Conservation (phyloP, 2,888 invertebrate species). For the Cataglyphis altisquamis region DNA sequence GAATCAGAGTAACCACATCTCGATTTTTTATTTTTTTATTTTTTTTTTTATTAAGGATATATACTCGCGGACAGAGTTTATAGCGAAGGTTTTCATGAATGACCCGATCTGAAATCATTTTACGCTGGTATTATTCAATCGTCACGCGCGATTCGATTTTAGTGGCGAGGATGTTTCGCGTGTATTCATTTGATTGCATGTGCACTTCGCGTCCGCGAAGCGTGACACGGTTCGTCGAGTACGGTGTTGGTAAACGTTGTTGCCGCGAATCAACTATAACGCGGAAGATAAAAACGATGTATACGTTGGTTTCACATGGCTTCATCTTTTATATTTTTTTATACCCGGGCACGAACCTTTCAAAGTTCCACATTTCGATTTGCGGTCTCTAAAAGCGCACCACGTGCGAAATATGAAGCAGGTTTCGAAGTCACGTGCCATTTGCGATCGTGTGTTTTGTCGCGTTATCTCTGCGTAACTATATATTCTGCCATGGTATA, state of each 20-base stretch:
- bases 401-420: slow-evolving; percentile 28
- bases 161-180: slow-evolving; percentile 9
- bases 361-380: slow-evolving; percentile 23
- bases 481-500: background rate
- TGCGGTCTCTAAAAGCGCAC: slow-evolving; percentile 14
- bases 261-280: slow-evolving; percentile 24
- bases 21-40: background rate
- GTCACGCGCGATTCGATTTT: background rate
- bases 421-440: slow-evolving; percentile 25
- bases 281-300: slow-evolving; percentile 42
- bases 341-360: slow-evolving; percentile 16
- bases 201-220: slow-evolving; percentile 39
- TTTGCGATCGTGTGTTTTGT: slow-evolving; percentile 15
- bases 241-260: slow-evolving; percentile 6
- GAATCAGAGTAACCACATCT: background rate
- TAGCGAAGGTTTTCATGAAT: background rate
- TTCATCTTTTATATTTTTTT: slow-evolving; percentile 38
- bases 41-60: background rate
- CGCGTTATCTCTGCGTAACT: background rate
- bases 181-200: slow-evolving; percentile 3
- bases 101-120: background rate
- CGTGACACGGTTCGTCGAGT: slow-evolving; percentile 35
- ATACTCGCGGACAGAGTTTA: background rate
- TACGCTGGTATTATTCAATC: background rate
- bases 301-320: slow-evolving; percentile 12